phyloP scores from a whole-genome alignment of 2,888 invertebrate species.

The Ephialtes manifestator region DNA sequence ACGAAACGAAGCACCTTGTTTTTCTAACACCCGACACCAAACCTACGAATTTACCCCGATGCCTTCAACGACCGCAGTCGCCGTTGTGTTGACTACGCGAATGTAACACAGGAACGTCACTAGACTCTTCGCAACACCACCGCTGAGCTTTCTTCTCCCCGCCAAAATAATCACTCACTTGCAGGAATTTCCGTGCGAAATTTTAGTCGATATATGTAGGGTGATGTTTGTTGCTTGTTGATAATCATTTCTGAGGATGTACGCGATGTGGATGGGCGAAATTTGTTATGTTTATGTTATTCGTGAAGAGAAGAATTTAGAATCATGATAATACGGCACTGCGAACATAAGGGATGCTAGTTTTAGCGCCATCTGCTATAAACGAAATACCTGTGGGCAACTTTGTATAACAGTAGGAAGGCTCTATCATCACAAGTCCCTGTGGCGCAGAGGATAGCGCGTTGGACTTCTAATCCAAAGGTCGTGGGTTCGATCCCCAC shows the following conservation, averaged over 20 bases:
- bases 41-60: slow-evolving; percentile 48
- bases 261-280: no score
- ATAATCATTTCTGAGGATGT: not conserved
- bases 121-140: slow-evolving; percentile 13
- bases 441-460: slow-evolving; percentile 86
- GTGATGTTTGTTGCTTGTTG: not conserved
- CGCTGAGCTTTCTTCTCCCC: slow-evolving; percentile 33
- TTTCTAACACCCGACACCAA: slow-evolving; percentile 13
- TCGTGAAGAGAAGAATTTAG: slow-evolving; percentile 5
- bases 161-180: not conserved
- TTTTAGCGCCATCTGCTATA: slow-evolving; percentile 72
- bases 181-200: not conserved
- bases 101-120: slow-evolving; percentile 72
- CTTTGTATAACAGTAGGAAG: slow-evolving; percentile 26
- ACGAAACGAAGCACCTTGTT: not conserved
- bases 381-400: not conserved
- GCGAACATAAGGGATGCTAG: slow-evolving; percentile 62
- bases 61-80: slow-evolving; percentile 69
- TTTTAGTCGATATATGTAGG: not conserved
- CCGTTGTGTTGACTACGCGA: slow-evolving; percentile 79
- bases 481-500: slow-evolving; percentile 86
- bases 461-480: slow-evolving; percentile 86
- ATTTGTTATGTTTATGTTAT: not conserved
- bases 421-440: slow-evolving; percentile 76
- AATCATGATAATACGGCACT: slow-evolving; percentile 60